Evolutionary conservation across 2,113 vertebrate species (phyloP), one percentile per base, ranked within the genome.

Genomic region (Oxyruncus cristatus): DNA sequence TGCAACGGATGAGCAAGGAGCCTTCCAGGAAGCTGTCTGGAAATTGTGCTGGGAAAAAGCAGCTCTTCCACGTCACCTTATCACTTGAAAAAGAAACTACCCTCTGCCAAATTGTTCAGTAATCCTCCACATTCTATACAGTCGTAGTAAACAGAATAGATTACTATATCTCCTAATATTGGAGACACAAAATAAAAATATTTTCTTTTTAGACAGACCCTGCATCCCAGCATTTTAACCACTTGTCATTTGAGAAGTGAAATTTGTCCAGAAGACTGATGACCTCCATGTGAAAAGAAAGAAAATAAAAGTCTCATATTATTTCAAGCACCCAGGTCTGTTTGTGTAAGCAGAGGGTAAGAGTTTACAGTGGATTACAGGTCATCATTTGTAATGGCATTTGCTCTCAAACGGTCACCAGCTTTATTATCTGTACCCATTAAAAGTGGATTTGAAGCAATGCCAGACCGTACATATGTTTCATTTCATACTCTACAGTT

Each of bases 341-440:
- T 73, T 84, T 90, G 75, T 80, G 63, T 67, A 93, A 94, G 85
- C 74, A 81, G 84, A 87, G 62, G 58, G 44, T 85, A 93, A 74
- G 53, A 86, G 72, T 93, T 94, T 93, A 85, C 83, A 91, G 65
- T 82, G 91, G 82, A 91, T 92, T 94, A 93, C 53, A 88, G 91
- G 76, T 95, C 92, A 96, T 53, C 39, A 53, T 77, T 95, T 8
- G 9, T 92, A 94, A 94, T 80, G 88, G 82, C 75, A 88, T 96
- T 96, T 96, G 56, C 79, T 94, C 79, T 78, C 86, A 93, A 94
- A 59, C 0, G 1, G 91, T 89, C 92, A 90, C 85, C 88, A 88
- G 65, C 85, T 96, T 92, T 86, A 94, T 94, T 96, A 92, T 91
- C 85, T 93, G 79, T 44, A 41, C 75, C 90, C 68, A 94, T 89